These are phyloP conservation scores for Montipora sp. DNA, from an alignment of 64 coral and sea anemone species.

Conservation along the genomic window DNA sequence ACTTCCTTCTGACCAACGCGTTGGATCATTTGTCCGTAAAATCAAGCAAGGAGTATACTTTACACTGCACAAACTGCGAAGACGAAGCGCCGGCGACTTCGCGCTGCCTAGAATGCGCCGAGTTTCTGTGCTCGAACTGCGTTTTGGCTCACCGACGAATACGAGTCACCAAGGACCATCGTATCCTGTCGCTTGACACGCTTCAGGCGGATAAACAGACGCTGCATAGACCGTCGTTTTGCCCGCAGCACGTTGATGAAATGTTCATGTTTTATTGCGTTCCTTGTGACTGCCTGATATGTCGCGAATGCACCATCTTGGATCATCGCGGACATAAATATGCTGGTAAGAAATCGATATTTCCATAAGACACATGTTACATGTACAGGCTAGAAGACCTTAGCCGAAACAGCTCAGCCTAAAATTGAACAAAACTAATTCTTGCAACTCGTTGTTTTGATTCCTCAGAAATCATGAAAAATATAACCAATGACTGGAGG, in stretches of 20 bases:
- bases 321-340: slow-evolving; percentile 95
- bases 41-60: slow-evolving; percentile 83
- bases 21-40: slow-evolving; percentile 93
- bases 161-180: slow-evolving; percentile 93
- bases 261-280: slow-evolving; percentile 88
- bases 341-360: slow-evolving; percentile 49
- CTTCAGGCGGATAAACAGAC: slow-evolving; percentile 85
- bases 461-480: no score
- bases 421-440: no score
- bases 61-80: slow-evolving; percentile 96
- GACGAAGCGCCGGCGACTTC: slow-evolving; percentile 81
- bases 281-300: slow-evolving; percentile 87
- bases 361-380: neutral
- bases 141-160: slow-evolving; percentile 89
- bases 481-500: no score
- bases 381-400: neutral
- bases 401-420: no score
- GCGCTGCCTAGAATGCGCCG: slow-evolving; percentile 94
- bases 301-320: slow-evolving; percentile 94
- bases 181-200: slow-evolving; percentile 91
- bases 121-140: slow-evolving; percentile 95
- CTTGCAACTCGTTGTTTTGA: no score
- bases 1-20: slow-evolving; percentile 82
- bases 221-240: slow-evolving; percentile 85
- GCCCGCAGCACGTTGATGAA: slow-evolving; percentile 83